These are phyloP conservation scores for Euura saliciscinereae DNA, from an alignment of 1,140 invertebrate species.

Conservation along the genomic window DNA sequence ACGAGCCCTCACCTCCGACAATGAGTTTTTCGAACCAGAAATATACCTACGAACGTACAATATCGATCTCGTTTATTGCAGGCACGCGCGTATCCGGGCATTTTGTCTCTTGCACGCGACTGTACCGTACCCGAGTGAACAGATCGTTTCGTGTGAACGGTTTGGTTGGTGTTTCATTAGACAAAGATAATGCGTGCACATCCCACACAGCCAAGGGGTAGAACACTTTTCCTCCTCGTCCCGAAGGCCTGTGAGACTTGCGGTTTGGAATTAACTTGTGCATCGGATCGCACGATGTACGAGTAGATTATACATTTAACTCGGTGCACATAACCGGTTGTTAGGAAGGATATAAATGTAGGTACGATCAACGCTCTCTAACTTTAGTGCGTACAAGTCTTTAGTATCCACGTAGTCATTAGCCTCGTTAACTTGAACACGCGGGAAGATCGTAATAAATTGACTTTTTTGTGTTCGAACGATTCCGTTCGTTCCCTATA, in stretches of 20 bases:
- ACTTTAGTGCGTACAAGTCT: too few species aligned
- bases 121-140: neutral
- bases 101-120: neutral
- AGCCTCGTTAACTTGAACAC: too few species aligned
- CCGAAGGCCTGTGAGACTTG: too few species aligned
- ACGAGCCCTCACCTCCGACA: neutral
- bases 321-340: neutral
- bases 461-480: too few species aligned
- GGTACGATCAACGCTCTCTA: neutral
- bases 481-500: too few species aligned
- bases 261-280: neutral
- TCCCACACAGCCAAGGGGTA: too few species aligned
- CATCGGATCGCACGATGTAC: neutral
- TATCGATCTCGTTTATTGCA: neutral
- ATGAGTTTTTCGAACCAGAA: neutral
- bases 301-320: neutral
- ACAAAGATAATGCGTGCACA: too few species aligned
- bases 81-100: neutral
- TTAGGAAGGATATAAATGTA: neutral
- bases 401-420: too few species aligned
- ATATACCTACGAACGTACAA: neutral
- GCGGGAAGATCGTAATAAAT: too few species aligned
- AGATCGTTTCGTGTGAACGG: neutral
- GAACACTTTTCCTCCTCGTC: too few species aligned
- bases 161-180: neutral